These are phyloP conservation scores for Stylophora pistillata DNA, from an alignment of 64 coral and sea anemone species.

Conservation along the genomic window DNA sequence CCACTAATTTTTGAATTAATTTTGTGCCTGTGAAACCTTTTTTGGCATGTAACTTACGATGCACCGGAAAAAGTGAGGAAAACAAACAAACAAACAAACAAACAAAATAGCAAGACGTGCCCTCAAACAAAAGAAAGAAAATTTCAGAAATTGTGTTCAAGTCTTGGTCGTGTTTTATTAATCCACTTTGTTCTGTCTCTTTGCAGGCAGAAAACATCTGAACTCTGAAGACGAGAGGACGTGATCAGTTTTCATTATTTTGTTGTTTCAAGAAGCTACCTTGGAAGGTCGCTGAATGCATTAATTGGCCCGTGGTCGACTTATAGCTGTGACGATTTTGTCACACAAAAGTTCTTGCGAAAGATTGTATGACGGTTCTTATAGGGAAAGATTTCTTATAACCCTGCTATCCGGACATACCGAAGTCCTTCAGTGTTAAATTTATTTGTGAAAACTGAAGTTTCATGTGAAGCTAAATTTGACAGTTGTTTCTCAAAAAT, in stretches of 20 bases:
- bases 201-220: conserved; percentile 97
- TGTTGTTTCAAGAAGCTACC: neutral
- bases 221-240: conserved; percentile 43
- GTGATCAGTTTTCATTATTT: conserved; percentile 9
- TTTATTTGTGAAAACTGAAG: too few relatives aligned
- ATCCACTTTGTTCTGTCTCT: conserved; percentile 99
- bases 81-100: neutral
- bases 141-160: neutral
- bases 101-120: neutral
- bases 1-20: neutral
- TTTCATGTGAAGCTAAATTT: too few relatives aligned
- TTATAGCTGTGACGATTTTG: neutral
- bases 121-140: neutral
- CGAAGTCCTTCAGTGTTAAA: too few relatives aligned
- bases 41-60: neutral
- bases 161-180: conserved; percentile 63
- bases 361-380: too few relatives aligned
- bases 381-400: too few relatives aligned
- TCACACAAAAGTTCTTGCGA: neutral
- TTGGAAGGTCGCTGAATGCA: neutral
- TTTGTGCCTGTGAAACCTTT: neutral
- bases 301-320: too few relatives aligned
- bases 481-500: too few relatives aligned
- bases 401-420: too few relatives aligned
- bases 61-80: too few relatives aligned